Conservation (phyloP, 2,888 invertebrate genomes). For the Athalia circularis region DNA sequence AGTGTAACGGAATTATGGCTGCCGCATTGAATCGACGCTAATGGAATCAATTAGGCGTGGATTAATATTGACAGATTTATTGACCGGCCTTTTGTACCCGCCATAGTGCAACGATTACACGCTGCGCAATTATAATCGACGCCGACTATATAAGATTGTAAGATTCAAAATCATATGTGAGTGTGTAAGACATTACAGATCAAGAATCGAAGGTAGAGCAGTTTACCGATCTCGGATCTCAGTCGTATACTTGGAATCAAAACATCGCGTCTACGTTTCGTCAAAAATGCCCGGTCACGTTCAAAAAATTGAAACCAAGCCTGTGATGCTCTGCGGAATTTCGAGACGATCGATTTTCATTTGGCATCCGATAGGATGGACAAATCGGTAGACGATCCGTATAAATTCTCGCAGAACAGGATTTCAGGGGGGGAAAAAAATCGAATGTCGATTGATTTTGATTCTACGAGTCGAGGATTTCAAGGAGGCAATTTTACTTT, state of each 20-base stretch:
- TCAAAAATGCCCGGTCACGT: slow-evolving; percentile 28
- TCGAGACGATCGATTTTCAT: not conserved
- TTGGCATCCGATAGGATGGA: too few species aligned
- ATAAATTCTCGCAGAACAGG: too few species aligned
- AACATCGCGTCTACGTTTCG: slow-evolving; percentile 3
- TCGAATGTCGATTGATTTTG: not conserved
- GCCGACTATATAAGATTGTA: slow-evolving; percentile 26
- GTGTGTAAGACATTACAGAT: not conserved
- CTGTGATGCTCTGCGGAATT: not conserved
- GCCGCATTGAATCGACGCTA: slow-evolving; percentile 57
- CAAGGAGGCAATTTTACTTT: too few species aligned
- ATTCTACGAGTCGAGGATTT: not conserved
- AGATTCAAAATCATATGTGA: not conserved
- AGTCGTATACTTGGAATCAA: not conserved
- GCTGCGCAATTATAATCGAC: slow-evolving; percentile 51
- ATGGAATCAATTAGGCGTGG: slow-evolving; percentile 65
- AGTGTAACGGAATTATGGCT: slow-evolving; percentile 7
- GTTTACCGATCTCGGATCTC: not conserved
- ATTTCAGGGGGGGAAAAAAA: not conserved
- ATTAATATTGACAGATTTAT: slow-evolving; percentile 68
- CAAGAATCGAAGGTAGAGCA: slow-evolving; percentile 24
- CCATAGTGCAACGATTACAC: slow-evolving; percentile 56
- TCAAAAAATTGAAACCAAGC: not conserved
- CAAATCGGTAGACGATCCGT: too few species aligned
- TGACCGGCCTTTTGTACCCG: slow-evolving; percentile 61